Conservation (phyloP, 2,888 invertebrate genomes). For the Synanthedon vespiformis region DNA sequence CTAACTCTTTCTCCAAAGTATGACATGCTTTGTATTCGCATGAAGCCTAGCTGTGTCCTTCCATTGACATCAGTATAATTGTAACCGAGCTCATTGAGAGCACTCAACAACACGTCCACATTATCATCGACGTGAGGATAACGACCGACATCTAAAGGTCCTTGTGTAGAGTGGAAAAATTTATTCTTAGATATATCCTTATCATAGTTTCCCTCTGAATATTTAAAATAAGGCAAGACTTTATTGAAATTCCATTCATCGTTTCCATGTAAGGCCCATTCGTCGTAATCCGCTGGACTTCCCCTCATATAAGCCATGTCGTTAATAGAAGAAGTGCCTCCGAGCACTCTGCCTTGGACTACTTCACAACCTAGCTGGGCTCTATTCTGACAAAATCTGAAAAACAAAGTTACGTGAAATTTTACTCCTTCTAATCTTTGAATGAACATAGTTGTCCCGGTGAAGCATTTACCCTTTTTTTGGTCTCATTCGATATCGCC, state of each 20-base stretch:
- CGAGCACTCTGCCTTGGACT: slow-evolving; percentile 52
- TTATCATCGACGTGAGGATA: slow-evolving; percentile 58
- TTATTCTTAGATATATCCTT: slow-evolving; percentile 56
- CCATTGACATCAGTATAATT: slow-evolving; percentile 61
- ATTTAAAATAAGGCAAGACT: slow-evolving; percentile 55
- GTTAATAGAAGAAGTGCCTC: slow-evolving; percentile 55
- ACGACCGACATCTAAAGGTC: slow-evolving; percentile 55
- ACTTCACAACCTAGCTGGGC: slow-evolving; percentile 44
- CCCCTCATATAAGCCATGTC: slow-evolving; percentile 62
- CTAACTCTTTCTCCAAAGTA: slow-evolving; percentile 61
- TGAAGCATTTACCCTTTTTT: slow-evolving; percentile 42
- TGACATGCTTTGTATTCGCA: slow-evolving; percentile 57
- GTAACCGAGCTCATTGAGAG: slow-evolving; percentile 53
- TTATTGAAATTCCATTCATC: slow-evolving; percentile 54
- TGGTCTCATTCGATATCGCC: slow-evolving; percentile 56
- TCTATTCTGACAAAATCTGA: slow-evolving; percentile 55
- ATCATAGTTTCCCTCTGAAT: slow-evolving; percentile 62
- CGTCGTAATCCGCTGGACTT: slow-evolving; percentile 57
- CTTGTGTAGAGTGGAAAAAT: slow-evolving; percentile 53
- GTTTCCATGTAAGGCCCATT: slow-evolving; percentile 54
- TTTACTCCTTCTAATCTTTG: neutral
- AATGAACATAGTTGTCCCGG: no score
- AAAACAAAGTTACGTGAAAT: slow-evolving; percentile 7
- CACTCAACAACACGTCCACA: slow-evolving; percentile 51
- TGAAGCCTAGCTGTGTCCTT: slow-evolving; percentile 53